Conservation (phyloP, 2,797 vertebrate species). For the Sternarchorhynchus goeldii region DNA sequence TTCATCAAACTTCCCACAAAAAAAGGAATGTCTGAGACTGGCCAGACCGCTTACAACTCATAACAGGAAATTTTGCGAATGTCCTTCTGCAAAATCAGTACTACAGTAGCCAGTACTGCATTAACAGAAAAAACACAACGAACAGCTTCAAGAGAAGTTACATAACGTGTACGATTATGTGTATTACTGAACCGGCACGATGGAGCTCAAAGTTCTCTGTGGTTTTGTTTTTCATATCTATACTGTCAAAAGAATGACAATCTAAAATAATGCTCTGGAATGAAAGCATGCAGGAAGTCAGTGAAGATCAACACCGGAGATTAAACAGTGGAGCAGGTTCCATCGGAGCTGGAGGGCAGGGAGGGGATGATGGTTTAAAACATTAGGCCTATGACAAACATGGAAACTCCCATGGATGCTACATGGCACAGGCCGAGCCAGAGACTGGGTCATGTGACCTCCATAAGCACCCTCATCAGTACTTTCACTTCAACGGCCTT, state of each 20-base stretch:
- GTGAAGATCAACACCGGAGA: background rate
- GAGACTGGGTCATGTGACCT: slow-evolving; percentile 1
- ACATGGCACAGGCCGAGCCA: slow-evolving; percentile 6
- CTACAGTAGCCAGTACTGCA: no score
- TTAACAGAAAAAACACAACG: no score
- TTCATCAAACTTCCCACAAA: no score
- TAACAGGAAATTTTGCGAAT: no score
- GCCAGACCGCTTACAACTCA: no score
- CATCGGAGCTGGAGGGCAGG: background rate
- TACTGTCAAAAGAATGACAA: background rate
- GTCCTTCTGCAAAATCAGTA: no score
- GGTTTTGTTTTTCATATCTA: background rate
- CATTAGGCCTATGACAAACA: slow-evolving; percentile 26
- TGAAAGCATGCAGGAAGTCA: background rate
- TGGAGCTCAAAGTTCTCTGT: no score
- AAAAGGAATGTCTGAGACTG: no score
- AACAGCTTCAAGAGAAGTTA: no score
- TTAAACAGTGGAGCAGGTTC: slow-evolving; percentile 5
- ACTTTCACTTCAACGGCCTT: background rate
- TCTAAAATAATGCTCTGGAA: no score
- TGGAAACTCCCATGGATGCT: slow-evolving; percentile 21
- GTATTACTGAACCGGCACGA: no score
- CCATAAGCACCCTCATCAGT: background rate
- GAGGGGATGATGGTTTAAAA: slow-evolving; percentile 31
- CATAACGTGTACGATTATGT: no score